Base-by-base conservation (phyloP, 2,888 invertebrate species). In the Acholoe squamosa region DNA sequence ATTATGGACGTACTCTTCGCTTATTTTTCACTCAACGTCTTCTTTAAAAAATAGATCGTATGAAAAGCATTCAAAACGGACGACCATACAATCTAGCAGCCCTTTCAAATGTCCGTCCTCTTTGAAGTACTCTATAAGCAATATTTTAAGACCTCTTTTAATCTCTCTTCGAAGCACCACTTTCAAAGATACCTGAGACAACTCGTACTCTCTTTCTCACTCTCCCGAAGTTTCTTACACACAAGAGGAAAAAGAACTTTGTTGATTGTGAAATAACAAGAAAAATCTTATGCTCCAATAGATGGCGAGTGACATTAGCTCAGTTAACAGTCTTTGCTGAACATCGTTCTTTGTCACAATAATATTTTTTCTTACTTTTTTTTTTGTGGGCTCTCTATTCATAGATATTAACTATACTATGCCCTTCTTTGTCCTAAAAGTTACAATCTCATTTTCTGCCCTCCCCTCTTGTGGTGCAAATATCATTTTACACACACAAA, bases 131-230 rank as follows among this genome's bases (percentile, higher is more conserved):
- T 61, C n/a, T n/a, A 61, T n/a, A 61, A 61, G 19, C 61, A 61
- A 19, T n/a, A n/a, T 19, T 61, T 61, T 19, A n/a, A n/a, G 61
- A 43, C 43, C 43, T 16, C 43, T 34, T 25, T 34, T 80, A 80
- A 80, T 80, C 80, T 80, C 80, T 80, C 80, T 43, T 34, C 16
- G 12, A 80, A 80, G 33, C 80, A 80, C 80, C 80, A 80, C 80
- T 80, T 80, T 34, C 33, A 80, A 80, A 80, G 33, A 80, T 80
- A 80, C 80, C 80, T 80, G 80, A 80, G 80, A 80, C 80, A 80
- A 34, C 80, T 43, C 16, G 80, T 43, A 80, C 80, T 80, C 80
- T 34, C 80, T 80, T 43, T 34, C 43, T 43, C 80, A 14, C 25
- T 14, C 10, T 43, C 43, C 43, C 43, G 3, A 3, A 43, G 43